phyloP scores from a whole-genome alignment of 1,140 invertebrate genomes.

The Lethocerus indicus region DNA sequence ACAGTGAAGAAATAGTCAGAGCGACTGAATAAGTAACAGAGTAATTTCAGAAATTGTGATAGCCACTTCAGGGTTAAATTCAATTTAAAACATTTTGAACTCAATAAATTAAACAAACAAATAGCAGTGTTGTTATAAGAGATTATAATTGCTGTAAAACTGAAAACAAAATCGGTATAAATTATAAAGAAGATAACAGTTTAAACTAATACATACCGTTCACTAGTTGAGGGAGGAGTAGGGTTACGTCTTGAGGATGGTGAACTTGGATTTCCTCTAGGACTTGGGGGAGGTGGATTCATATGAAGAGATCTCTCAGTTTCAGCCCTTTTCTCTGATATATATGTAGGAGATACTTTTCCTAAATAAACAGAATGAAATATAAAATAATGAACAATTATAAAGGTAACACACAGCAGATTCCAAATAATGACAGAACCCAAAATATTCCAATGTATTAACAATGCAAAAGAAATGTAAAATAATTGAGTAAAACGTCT shows the following conservation, averaged over 20 bases:
- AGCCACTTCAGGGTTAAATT: too few relatives aligned
- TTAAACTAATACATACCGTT: background rate
- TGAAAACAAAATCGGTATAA: background rate
- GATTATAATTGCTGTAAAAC: too few relatives aligned
- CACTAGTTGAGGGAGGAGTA: conserved; percentile 4
- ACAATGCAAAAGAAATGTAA: background rate
- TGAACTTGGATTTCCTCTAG: conserved; percentile 6
- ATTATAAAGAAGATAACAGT: background rate
- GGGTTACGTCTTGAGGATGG: conserved; percentile 8
- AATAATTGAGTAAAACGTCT: background rate
- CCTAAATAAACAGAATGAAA: background rate
- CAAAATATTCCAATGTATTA: background rate
- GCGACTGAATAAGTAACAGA: too few relatives aligned
- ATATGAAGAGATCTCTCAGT: conserved; percentile 19
- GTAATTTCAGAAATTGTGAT: too few relatives aligned
- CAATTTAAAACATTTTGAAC: background rate
- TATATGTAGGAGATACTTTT: too few relatives aligned
- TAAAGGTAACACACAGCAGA: background rate
- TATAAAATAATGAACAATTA: background rate
- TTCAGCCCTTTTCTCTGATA: conserved; percentile 17
- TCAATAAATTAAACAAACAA: too few relatives aligned
- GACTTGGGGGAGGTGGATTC: conserved; percentile 20
- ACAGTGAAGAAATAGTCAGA: too few relatives aligned
- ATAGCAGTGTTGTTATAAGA: too few relatives aligned
- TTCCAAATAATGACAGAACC: background rate